Conservation (phyloP, 2,888 invertebrate genomes). For the Mesorhabditis belari region DNA sequence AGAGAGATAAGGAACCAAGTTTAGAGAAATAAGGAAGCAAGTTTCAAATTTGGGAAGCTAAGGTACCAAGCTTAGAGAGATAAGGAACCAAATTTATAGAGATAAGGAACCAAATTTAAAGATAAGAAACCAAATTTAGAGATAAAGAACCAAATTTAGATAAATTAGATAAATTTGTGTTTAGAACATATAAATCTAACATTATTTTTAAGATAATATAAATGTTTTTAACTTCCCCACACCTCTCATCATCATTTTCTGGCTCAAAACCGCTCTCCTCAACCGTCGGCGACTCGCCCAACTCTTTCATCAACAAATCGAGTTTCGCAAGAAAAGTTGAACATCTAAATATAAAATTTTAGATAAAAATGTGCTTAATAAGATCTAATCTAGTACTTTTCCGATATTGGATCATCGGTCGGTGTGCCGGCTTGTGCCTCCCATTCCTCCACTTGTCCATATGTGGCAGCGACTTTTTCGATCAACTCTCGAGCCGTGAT, state of each 20-base stretch:
- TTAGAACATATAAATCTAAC: no score
- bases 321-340: conserved; percentile 71
- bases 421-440: conserved; percentile 7
- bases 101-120: no score
- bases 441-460: conserved; percentile 15
- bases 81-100: no score
- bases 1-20: no score
- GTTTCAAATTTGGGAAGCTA: no score
- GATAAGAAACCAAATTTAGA: no score
- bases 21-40: no score
- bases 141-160: no score
- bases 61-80: no score
- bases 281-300: conserved; percentile 64
- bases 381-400: conserved; percentile 7
- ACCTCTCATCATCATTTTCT: conserved; percentile 19
- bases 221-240: not conserved
- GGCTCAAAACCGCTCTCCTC: conserved; percentile 36
- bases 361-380: not conserved
- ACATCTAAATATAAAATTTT: no score
- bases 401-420: conserved; percentile 14
- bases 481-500: conserved; percentile 74
- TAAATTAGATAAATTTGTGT: no score
- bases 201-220: not conserved
- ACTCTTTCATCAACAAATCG: conserved; percentile 67
- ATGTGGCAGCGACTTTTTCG: conserved; percentile 56